Evolutionary conservation across 1,140 invertebrate genomes (phyloP).

Genomic region (Brachionus rotundiformis): DNA sequence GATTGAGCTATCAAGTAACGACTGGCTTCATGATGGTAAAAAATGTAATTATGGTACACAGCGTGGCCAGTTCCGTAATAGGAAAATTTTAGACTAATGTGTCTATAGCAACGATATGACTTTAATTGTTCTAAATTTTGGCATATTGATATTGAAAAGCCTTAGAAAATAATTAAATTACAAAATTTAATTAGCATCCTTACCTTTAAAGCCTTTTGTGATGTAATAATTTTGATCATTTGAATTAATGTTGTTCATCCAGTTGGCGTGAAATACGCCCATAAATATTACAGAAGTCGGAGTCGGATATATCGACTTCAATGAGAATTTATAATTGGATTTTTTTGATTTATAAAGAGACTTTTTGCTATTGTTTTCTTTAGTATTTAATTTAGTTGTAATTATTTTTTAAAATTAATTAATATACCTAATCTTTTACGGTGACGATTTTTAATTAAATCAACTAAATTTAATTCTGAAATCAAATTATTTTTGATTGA

Average conservation of each 20-base stretch:
- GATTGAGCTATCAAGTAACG: background rate
- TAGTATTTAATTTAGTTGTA: background rate
- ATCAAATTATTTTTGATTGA: background rate
- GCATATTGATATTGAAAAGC: slow-evolving; percentile 22
- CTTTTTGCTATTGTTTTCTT: background rate
- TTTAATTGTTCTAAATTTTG: slow-evolving; percentile 44
- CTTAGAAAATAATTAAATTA: background rate
- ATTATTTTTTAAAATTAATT: background rate
- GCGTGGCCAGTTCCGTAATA: slow-evolving; percentile 36
- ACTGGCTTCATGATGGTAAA: slow-evolving; percentile 38
- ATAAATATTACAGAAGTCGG: slow-evolving; percentile 14
- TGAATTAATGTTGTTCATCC: background rate
- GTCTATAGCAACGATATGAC: slow-evolving; percentile 15
- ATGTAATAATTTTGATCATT: background rate
- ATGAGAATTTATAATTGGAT: background rate
- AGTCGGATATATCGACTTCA: background rate
- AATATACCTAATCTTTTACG: background rate
- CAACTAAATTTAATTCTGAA: background rate
- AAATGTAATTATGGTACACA: slow-evolving; percentile 23
- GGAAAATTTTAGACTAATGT: background rate
- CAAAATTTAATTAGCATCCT: background rate
- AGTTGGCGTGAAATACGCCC: slow-evolving; percentile 23
- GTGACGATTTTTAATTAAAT: background rate
- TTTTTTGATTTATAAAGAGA: background rate
- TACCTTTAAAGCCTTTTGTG: slow-evolving; percentile 43